Evolutionary conservation across 2,888 invertebrate species (phyloP).

Genomic region (Furcula furcula): DNA sequence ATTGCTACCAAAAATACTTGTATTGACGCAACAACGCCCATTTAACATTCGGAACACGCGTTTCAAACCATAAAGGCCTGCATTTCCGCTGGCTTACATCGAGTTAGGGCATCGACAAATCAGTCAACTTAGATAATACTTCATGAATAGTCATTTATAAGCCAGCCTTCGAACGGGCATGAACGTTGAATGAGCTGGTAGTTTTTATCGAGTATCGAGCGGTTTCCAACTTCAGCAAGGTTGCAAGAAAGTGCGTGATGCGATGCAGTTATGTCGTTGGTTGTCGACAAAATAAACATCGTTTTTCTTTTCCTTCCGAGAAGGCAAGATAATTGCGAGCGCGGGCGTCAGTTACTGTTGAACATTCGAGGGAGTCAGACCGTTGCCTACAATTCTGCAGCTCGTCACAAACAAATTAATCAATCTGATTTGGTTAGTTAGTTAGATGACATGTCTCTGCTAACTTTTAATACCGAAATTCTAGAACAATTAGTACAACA

Average conservation of each 20-base stretch:
- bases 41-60: constrained; percentile 56
- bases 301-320: constrained; percentile 41
- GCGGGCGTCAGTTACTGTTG: constrained; percentile 25
- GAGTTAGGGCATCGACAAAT: constrained; percentile 59
- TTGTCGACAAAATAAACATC: constrained; percentile 28
- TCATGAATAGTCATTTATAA: constrained; percentile 50
- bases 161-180: constrained; percentile 1
- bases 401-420: constrained; percentile 8
- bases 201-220: background rate
- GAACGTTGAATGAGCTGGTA: constrained; percentile 1
- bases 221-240: constrained; percentile 11
- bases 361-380: constrained; percentile 37
- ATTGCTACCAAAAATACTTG: constrained; percentile 20
- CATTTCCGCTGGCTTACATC: constrained; percentile 62
- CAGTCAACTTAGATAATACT: constrained; percentile 56
- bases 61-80: constrained; percentile 56
- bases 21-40: constrained; percentile 49
- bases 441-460: too few relatives aligned
- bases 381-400: constrained; percentile 19
- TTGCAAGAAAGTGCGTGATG: constrained; percentile 14
- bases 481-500: too few relatives aligned
- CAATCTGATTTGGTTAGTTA: background rate
- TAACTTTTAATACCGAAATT: too few relatives aligned
- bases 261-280: constrained; percentile 15
- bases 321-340: constrained; percentile 48